These are phyloP conservation scores for Acipenser ruthenus DNA, from an alignment of 2,797 vertebrate species.

Conservation along the genomic window DNA sequence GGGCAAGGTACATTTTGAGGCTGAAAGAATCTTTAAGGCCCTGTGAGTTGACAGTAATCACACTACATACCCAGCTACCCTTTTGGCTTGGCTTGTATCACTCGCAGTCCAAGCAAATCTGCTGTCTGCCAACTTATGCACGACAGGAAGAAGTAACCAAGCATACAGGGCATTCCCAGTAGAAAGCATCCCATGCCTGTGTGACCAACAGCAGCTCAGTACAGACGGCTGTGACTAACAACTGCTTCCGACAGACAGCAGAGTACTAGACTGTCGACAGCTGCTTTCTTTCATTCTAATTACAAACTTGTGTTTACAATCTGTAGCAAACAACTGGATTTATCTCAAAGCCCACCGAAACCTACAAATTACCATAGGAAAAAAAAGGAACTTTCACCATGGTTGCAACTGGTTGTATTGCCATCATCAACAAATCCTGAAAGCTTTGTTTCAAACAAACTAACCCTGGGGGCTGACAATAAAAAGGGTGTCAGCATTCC, in stretches of 20 bases:
- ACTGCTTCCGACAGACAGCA: conserved; percentile 33
- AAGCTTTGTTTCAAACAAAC: not conserved
- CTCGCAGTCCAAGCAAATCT: too few species aligned
- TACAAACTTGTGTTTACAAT: not conserved
- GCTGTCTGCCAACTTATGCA: too few species aligned
- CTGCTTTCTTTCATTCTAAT: not conserved
- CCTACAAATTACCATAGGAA: not conserved
- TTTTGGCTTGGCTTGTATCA: too few species aligned
- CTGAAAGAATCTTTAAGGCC: too few species aligned
- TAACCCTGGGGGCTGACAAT: not conserved
- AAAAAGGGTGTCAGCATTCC: not conserved
- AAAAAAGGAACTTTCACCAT: not conserved
- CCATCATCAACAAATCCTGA: not conserved
- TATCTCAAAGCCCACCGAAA: not conserved
- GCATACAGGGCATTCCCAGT: conserved; percentile 26
- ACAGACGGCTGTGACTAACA: not conserved
- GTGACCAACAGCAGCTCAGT: conserved; percentile 40
- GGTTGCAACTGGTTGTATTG: not conserved
- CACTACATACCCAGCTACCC: too few species aligned
- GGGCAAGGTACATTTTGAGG: too few species aligned
- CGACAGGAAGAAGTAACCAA: conserved; percentile 38
- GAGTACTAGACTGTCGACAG: conserved; percentile 34
- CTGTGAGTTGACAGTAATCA: too few species aligned
- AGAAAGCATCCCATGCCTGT: conserved; percentile 21
- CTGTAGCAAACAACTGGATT: not conserved